These are phyloP conservation scores for Ctenopoma multispine DNA, from an alignment of 2,797 vertebrate species.

Conservation along the genomic window DNA sequence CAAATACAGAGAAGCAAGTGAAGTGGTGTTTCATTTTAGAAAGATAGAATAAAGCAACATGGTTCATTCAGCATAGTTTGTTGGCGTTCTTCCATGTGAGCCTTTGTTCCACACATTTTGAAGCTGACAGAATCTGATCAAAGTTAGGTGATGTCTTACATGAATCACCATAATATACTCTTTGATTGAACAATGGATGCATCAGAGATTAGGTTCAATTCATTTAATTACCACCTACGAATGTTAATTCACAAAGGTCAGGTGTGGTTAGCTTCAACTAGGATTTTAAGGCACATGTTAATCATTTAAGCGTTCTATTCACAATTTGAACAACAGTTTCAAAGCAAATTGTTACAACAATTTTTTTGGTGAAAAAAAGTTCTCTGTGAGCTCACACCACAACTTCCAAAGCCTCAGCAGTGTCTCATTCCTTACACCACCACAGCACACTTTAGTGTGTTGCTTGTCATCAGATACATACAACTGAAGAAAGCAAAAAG, in stretches of 20 bases:
- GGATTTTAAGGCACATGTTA: conserved; percentile 3
- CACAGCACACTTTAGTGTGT: conserved; percentile 2
- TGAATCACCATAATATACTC: background rate
- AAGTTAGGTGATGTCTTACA: conserved; percentile 8
- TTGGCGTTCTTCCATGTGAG: background rate
- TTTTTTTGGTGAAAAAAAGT: conserved; percentile 5
- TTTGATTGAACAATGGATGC: background rate
- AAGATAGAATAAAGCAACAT: background rate
- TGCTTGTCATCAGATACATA: conserved; percentile 16
- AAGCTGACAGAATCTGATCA: background rate
- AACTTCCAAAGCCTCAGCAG: conserved; percentile 6
- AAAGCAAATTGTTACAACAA: conserved; percentile 10
- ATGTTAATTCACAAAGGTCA: conserved; percentile 1
- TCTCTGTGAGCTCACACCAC: conserved; percentile 10
- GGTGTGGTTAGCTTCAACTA: background rate
- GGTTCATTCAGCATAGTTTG: background rate
- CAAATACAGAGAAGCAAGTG: background rate
- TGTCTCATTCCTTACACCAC: conserved; percentile 22
- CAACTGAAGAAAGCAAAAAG: conserved; percentile 60
- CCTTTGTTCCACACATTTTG: background rate
- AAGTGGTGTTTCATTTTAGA: background rate
- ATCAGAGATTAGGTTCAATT: conserved; percentile 4
- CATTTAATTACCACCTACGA: conserved; percentile 5
- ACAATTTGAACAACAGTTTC: background rate
- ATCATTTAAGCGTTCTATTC: conserved; percentile 5